These are phyloP conservation scores for Elysia crispata DNA, from an alignment of 2,888 invertebrate genomes.

Conservation along the genomic window DNA sequence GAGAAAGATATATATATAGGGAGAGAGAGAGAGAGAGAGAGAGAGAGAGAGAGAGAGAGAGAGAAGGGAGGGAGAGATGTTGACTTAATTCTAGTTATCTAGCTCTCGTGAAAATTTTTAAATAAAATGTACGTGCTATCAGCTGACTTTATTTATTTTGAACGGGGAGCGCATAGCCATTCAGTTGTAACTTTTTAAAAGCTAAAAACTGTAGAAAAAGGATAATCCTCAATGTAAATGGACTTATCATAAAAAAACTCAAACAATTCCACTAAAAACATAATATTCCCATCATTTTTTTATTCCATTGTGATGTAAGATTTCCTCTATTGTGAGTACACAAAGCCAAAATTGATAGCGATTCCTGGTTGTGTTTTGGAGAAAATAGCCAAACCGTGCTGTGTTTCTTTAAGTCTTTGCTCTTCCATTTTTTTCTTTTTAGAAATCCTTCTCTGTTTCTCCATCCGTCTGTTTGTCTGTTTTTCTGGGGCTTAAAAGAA, in stretches of 20 bases:
- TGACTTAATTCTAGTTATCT: too few species aligned
- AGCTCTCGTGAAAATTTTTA: too few species aligned
- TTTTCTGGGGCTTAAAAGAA: too few species aligned
- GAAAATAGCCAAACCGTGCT: not conserved
- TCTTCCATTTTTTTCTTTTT: not conserved
- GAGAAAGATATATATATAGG: too few species aligned
- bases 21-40: not conserved
- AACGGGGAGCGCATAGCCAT: too few species aligned
- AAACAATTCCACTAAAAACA: conserved; percentile 20
- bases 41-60: not conserved
- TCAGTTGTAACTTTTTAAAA: too few species aligned
- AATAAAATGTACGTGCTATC: too few species aligned
- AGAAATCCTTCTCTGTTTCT: conserved; percentile 5
- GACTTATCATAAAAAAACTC: not conserved
- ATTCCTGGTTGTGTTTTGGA: too few species aligned
- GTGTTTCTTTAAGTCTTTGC: conserved; percentile 1
- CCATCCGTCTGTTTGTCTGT: conserved; percentile 23
- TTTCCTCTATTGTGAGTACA: not conserved
- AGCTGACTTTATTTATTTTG: too few species aligned
- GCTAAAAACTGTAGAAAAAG: too few species aligned
- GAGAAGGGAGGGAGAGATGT: not conserved
- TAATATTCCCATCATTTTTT: not conserved
- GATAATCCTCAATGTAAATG: too few species aligned
- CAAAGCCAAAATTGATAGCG: too few species aligned
- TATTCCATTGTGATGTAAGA: not conserved